Evolutionary conservation across 2,888 invertebrate species (phyloP).

Genomic region (Cetonia aurata): DNA sequence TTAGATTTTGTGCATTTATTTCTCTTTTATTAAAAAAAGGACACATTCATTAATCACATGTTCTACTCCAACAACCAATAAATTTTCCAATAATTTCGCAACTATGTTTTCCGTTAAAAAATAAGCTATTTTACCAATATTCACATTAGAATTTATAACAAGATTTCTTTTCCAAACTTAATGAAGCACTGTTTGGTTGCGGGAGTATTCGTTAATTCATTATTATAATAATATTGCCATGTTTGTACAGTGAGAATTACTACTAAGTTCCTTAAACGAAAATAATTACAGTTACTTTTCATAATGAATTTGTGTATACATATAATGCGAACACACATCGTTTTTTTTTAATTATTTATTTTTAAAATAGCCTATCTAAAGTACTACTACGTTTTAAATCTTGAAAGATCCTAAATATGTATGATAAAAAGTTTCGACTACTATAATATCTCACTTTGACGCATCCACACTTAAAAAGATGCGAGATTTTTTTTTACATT

Average conservation of each 20-base stretch:
- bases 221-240: slow-evolving; percentile 66
- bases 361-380: slow-evolving; percentile 46
- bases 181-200: slow-evolving; percentile 56
- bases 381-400: slow-evolving; percentile 57
- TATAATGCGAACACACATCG: slow-evolving; percentile 50
- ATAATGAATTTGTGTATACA: slow-evolving; percentile 46
- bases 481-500: slow-evolving; percentile 55
- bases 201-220: slow-evolving; percentile 58
- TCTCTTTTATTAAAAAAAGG: slow-evolving; percentile 60
- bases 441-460: slow-evolving; percentile 72
- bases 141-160: background rate
- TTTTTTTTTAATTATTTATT: slow-evolving; percentile 44
- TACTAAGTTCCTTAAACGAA: slow-evolving; percentile 56
- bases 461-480: slow-evolving; percentile 66
- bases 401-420: slow-evolving; percentile 57
- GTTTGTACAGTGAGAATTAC: slow-evolving; percentile 66
- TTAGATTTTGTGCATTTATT: slow-evolving; percentile 45
- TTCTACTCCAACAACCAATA: slow-evolving; percentile 61
- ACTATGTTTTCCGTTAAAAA: too few relatives aligned
- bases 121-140: slow-evolving; percentile 6
- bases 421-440: slow-evolving; percentile 61
- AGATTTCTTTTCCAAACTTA: slow-evolving; percentile 25
- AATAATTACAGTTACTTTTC: slow-evolving; percentile 49
- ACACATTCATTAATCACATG: slow-evolving; percentile 64
- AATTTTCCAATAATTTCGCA: slow-evolving; percentile 29